phyloP scores from a whole-genome alignment of 2,797 vertebrate species.

The Hafferia zeledoni region DNA sequence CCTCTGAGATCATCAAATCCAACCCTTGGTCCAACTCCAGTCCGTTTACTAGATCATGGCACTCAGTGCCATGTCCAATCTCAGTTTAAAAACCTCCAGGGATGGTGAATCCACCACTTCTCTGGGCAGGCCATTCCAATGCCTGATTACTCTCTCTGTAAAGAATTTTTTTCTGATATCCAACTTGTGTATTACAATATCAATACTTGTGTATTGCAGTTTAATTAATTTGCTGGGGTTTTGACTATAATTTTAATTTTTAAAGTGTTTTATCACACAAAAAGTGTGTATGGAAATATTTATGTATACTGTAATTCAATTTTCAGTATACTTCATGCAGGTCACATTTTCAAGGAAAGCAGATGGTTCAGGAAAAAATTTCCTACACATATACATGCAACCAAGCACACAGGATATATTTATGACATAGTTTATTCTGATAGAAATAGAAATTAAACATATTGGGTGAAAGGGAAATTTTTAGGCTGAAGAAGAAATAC shows the following conservation, averaged over 20 bases:
- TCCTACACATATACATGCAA: neutral
- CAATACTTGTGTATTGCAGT: neutral
- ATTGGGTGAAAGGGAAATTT: neutral
- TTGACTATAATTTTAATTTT: neutral
- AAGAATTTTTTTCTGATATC: no score
- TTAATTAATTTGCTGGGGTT: neutral
- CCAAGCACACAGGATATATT: neutral
- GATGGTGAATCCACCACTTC: no score
- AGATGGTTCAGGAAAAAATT: neutral
- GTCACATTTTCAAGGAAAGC: neutral
- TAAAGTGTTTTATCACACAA: neutral
- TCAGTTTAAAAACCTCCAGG: no score
- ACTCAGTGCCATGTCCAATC: no score
- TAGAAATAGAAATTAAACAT: neutral
- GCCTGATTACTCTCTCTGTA: no score
- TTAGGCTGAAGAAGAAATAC: neutral
- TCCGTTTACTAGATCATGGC: no score
- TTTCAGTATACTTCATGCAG: neutral
- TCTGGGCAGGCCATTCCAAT: no score
- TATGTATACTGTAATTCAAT: neutral
- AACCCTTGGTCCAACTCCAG: no score
- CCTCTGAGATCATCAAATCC: no score
- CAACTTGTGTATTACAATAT: no score
- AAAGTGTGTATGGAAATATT: neutral
- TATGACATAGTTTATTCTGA: neutral